Conservation (phyloP, 1,140 invertebrate genomes). For the Macrosteles quadrilineatus region DNA sequence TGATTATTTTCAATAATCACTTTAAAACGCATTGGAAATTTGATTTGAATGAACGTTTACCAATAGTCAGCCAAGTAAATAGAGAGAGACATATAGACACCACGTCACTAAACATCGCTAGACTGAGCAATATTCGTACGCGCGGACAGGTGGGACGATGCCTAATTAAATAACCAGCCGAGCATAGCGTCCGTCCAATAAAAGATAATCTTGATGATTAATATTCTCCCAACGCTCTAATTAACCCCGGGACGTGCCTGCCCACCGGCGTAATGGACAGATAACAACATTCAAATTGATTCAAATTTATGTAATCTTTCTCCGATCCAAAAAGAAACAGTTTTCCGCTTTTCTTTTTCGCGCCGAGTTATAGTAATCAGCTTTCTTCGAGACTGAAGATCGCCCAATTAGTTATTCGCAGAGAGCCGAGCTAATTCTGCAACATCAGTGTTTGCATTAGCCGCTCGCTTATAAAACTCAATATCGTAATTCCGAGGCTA, state of each 20-base stretch:
- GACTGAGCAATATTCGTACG: too few species aligned
- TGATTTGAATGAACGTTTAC: too few species aligned
- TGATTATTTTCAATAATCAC: too few species aligned
- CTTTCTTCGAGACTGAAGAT: not conserved
- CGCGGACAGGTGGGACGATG: slow-evolving; percentile 1
- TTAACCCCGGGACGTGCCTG: too few species aligned
- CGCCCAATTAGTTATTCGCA: slow-evolving; percentile 9
- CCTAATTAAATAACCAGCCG: slow-evolving; percentile 14
- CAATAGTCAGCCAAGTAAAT: too few species aligned
- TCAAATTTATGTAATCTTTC: slow-evolving; percentile 25
- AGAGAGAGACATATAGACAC: too few species aligned
- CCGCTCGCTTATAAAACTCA: too few species aligned
- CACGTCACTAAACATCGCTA: too few species aligned
- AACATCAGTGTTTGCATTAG: slow-evolving; percentile 6
- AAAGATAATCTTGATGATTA: slow-evolving; percentile 17
- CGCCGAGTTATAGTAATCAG: not conserved
- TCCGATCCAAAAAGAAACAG: slow-evolving; percentile 19
- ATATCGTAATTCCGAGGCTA: too few species aligned
- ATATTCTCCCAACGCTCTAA: not conserved
- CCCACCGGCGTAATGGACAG: slow-evolving; percentile 4
- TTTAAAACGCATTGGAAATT: too few species aligned
- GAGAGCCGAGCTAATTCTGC: slow-evolving; percentile 10
- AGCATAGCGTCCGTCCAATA: not conserved
- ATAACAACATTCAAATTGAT: slow-evolving; percentile 21
- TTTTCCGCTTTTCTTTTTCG: slow-evolving; percentile 16